Base-by-base conservation (phyloP, 2,113 vertebrate genomes). In the Ctenodactylus gundi region DNA sequence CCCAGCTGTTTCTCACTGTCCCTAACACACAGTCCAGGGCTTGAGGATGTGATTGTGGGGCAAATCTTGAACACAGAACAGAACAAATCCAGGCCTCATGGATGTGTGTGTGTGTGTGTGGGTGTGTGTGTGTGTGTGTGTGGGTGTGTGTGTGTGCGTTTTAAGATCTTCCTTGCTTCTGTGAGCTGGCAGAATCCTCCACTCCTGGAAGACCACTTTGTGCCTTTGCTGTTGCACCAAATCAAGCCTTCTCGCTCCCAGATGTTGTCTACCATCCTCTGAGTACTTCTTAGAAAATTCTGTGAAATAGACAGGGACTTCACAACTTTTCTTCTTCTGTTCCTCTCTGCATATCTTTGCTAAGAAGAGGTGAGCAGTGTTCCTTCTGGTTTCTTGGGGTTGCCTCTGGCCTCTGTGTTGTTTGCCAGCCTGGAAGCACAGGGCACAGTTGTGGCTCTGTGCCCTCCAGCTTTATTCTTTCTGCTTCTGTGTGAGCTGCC, bases 21-120 rank as follows among this genome's bases (percentile, higher is more conserved):
- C 20, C 98, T 98, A 13, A 98, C 98, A 34, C 98, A 98, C 93
- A 99, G 96, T 80, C 98, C 98, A 64, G 98, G 98, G 91, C 98
- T 98, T 92, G 98, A 98, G 67, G 98, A 98, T 62, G 99, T 99
- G 94, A 98, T 98, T 97, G 98, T 98, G 75, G 98, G 98, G 88
- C 98, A 98, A 98, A 98, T 80, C 98, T 98, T 46, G 98, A 98
- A 95, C 98, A 95, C 98, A 99, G 97, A 99, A 98, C 49, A 99
- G 97, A 96, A 99, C 98, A 98, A 98, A 98, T 55, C 98, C 98
- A 95, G 98, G 98, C 98, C 98, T 98, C 95, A 99, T 98, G 0
- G 98, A 98, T 0, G 98, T n/a, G n/a, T n/a, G n/a, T n/a, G n/a
- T n/a, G n/a, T n/a, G n/a, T n/a, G n/a, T n/a, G n/a, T n/a, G n/a